phyloP scores from a whole-genome alignment of 2,797 vertebrate genomes.

The Myioborus miniatus region DNA sequence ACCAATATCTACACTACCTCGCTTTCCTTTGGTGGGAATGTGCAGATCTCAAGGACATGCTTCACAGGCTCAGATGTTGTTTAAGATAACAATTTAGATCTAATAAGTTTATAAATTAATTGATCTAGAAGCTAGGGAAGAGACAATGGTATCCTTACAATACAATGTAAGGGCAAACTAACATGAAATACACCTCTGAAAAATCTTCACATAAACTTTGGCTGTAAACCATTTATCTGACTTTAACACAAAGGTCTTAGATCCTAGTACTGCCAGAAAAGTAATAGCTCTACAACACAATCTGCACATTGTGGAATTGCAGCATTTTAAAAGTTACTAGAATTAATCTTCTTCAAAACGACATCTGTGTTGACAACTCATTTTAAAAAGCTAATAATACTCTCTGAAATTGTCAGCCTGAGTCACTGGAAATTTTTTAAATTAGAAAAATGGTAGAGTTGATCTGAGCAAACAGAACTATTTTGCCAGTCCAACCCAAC shows the following conservation, averaged over 20 bases:
- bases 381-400: conserved; percentile 15
- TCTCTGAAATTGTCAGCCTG: background rate
- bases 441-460: background rate
- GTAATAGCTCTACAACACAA: background rate
- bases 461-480: conserved; percentile 7
- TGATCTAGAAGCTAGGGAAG: background rate
- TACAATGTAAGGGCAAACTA: background rate
- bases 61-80: background rate
- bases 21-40: background rate
- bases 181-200: background rate
- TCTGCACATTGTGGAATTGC: background rate
- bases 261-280: background rate
- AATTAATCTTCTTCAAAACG: background rate
- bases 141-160: background rate
- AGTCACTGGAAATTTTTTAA: background rate
- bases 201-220: background rate
- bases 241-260: background rate
- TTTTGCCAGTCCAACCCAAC: background rate
- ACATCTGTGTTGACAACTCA: conserved; percentile 20
- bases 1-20: background rate
- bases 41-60: background rate
- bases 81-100: background rate
- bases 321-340: background rate
- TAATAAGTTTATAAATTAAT: background rate
- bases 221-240: background rate